Evolutionary conservation across 2,797 vertebrate species (phyloP).

Genomic region (Spinus pinus): DNA sequence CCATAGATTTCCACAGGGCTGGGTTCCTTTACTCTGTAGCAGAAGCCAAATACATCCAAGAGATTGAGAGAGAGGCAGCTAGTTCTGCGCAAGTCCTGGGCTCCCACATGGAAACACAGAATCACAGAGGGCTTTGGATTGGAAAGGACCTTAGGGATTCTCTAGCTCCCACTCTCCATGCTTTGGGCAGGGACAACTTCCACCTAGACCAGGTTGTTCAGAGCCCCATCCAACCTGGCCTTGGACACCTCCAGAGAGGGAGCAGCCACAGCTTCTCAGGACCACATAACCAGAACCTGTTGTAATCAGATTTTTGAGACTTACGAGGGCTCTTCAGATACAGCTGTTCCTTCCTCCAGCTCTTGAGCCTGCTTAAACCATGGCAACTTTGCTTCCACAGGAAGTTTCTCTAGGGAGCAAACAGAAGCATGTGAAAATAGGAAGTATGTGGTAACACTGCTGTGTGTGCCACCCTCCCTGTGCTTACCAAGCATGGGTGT

Average conservation of each 20-base stretch:
- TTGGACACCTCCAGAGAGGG: background rate
- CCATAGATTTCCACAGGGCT: background rate
- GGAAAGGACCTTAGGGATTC: background rate
- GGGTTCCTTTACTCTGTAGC: background rate
- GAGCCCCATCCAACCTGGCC: background rate
- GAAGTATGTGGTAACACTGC: background rate
- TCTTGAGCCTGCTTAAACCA: slow-evolving; percentile 98
- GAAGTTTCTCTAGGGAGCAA: slow-evolving; percentile 84
- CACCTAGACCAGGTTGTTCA: background rate
- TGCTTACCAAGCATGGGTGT: rapidly evolving
- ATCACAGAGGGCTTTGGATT: background rate
- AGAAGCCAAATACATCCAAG: background rate
- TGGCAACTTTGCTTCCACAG: slow-evolving; percentile 90
- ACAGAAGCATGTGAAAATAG: background rate
- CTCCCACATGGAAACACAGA: background rate
- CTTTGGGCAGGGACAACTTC: background rate
- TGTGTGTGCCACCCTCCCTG: background rate
- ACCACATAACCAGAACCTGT: background rate
- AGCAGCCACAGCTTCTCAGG: background rate
- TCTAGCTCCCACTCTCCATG: rapidly evolving
- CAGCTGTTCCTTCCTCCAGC: slow-evolving; percentile 84
- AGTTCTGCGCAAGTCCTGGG: background rate
- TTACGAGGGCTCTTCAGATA: slow-evolving; percentile 94
- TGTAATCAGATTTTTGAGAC: slow-evolving; percentile 61
- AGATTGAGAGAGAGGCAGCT: too few relatives aligned